Conservation (phyloP, 2,797 vertebrate genomes). For the Argyrosomus regius region DNA sequence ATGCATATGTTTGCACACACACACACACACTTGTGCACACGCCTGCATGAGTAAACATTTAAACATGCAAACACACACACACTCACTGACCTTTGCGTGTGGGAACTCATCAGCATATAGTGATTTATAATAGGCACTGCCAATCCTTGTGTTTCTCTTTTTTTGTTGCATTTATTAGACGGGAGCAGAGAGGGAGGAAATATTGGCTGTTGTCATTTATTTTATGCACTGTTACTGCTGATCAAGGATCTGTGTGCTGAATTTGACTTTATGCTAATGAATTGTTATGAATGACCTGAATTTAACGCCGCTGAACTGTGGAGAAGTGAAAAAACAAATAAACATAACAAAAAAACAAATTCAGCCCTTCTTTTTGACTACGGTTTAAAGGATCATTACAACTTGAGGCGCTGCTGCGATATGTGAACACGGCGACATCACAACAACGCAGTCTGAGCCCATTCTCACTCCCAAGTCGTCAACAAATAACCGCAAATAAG, state of each 20-base stretch:
- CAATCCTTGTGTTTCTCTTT: conserved; percentile 56
- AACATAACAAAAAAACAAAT: too few species aligned
- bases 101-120: conserved; percentile 76
- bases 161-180: conserved; percentile 61
- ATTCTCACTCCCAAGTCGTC: too few species aligned
- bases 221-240: conserved; percentile 56
- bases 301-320: conserved; percentile 26
- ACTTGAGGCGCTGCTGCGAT: neutral
- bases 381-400: neutral
- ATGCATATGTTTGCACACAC: conserved; percentile 50
- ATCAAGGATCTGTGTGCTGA: conserved; percentile 48
- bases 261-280: conserved; percentile 56
- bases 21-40: conserved; percentile 21
- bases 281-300: conserved; percentile 23
- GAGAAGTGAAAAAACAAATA: neutral
- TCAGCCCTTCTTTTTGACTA: neutral
- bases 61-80: conserved; percentile 64
- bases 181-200: neutral
- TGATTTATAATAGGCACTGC: conserved; percentile 71
- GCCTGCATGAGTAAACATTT: conserved; percentile 44
- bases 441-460: too few species aligned
- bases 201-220: conserved; percentile 63
- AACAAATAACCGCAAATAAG: too few species aligned
- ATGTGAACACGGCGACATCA: neutral
- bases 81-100: conserved; percentile 75